Evolutionary conservation across 2,113 vertebrate species (phyloP), one percentile per base, ranked within the genome.

Genomic region (Periophthalmodon schlosseri): DNA sequence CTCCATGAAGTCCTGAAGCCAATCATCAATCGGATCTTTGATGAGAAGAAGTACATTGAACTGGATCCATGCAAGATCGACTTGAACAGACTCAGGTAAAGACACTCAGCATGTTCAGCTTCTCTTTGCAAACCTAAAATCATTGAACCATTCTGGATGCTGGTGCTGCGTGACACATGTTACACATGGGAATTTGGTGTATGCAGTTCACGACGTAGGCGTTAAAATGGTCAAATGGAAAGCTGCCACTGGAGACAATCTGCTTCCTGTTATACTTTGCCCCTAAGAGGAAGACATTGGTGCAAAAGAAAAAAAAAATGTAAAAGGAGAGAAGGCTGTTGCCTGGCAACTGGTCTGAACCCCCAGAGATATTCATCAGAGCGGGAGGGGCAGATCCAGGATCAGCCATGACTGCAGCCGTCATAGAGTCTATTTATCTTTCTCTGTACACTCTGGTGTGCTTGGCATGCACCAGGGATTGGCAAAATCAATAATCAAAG

Each of bases 21-120:
- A 0, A 88, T 94, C 75, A 88, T 98, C 81, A 95, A 90, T 81
- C 94, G 93, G 18, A 89, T 98, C 89, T 98, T 96, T 3, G 96
- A 98, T 73, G 96, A 99, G 88, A 96, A 92, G 92, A 98, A 96
- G 70, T 97, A 96, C 1, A 90, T 99, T 36, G 96, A 99, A 82
- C 88, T 99, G 84, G 96, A 98, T 76, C 96, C 96, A 0, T 88
- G 95, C 88, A 98, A 95, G 91, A 96, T 97, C 69, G 96, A 96
- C 80, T 88, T 95, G 78, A 94, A 94, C 81, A 91, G 92, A 39
- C 87, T 90, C 75, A 95, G 96, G 96, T 92, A 88, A 39, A 18
- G 24, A 75, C 3, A 23, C 54, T 8, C 47, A 61, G 50, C 69
- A 33, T 0, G 15, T 71, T 20, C 23, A 49, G 24, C 36, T 5